Conservation (phyloP, 2,888 invertebrate genomes). For the Unio pictorum region DNA sequence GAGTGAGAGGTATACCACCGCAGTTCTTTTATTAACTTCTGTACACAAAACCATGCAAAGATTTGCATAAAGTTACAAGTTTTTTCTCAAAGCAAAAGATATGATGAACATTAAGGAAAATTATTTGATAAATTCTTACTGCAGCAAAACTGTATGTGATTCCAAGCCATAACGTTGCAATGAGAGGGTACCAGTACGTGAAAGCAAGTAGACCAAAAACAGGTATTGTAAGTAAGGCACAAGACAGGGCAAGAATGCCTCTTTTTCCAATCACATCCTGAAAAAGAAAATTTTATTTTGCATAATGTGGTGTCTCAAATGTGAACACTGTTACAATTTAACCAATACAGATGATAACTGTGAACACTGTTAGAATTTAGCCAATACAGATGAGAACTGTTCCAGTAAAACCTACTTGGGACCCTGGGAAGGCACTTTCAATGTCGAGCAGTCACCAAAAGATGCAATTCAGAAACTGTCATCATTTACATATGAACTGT, state of each 20-base stretch:
- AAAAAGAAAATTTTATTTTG: slow-evolving; percentile 10
- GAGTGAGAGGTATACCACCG: too few relatives aligned
- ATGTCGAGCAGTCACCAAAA: neutral
- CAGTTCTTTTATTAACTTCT: too few relatives aligned
- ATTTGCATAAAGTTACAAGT: too few relatives aligned
- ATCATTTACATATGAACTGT: too few relatives aligned
- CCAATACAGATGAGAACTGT: neutral
- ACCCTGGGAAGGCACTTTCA: too few relatives aligned
- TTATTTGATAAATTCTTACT: slow-evolving; percentile 57
- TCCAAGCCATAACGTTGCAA: slow-evolving; percentile 71
- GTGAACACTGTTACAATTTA: too few relatives aligned
- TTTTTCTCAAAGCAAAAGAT: too few relatives aligned
- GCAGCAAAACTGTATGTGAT: slow-evolving; percentile 72
- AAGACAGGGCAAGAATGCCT: slow-evolving; percentile 65
- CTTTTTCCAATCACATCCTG: slow-evolving; percentile 71
- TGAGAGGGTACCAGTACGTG: slow-evolving; percentile 65
- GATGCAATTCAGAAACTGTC: neutral
- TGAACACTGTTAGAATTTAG: too few relatives aligned
- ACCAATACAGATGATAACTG: neutral
- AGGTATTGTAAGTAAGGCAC: slow-evolving; percentile 68
- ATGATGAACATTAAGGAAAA: too few relatives aligned
- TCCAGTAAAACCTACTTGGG: too few relatives aligned
- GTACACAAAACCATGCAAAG: too few relatives aligned
- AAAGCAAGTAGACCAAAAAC: slow-evolving; percentile 71
- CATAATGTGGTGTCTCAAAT: too few relatives aligned